Evolutionary conservation across 2,888 invertebrate genomes (phyloP).

Genomic region (Cepaea hortensis): DNA sequence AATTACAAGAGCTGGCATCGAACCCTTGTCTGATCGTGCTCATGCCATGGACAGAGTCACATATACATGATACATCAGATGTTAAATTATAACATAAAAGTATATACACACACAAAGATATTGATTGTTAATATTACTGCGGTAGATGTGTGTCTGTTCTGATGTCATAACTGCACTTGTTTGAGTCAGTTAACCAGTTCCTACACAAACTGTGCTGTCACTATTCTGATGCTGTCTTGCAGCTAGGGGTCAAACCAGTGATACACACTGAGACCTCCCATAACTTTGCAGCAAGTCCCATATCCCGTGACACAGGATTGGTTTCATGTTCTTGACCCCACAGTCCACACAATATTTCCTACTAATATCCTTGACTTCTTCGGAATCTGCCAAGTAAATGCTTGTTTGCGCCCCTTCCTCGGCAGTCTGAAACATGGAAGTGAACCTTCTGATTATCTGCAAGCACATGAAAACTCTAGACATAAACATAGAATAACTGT

Average conservation of each 20-base stretch:
- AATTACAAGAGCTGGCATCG: too few relatives aligned
- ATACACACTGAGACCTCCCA: conserved; percentile 65
- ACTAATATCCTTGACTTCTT: conserved; percentile 61
- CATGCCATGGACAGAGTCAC: too few relatives aligned
- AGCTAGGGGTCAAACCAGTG: conserved; percentile 52
- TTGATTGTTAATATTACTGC: too few relatives aligned
- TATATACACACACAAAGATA: too few relatives aligned
- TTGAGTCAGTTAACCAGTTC: neutral
- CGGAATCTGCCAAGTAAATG: conserved; percentile 71
- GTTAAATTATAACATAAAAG: too few relatives aligned
- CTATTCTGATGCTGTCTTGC: neutral
- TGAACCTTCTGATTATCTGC: neutral
- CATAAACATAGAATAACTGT: too few relatives aligned
- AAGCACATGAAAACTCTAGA: neutral
- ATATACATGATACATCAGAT: too few relatives aligned
- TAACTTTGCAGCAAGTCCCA: conserved; percentile 62
- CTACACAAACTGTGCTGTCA: neutral
- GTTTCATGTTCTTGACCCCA: conserved; percentile 57
- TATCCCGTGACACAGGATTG: conserved; percentile 57
- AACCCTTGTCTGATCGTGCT: too few relatives aligned
- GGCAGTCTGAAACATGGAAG: conserved; percentile 54
- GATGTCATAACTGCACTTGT: too few relatives aligned
- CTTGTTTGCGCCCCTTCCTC: conserved; percentile 73
- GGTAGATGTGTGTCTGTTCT: too few relatives aligned
- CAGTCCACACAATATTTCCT: conserved; percentile 70